phyloP scores from a whole-genome alignment of 2,888 invertebrate species.

The Amaurobius ferox region DNA sequence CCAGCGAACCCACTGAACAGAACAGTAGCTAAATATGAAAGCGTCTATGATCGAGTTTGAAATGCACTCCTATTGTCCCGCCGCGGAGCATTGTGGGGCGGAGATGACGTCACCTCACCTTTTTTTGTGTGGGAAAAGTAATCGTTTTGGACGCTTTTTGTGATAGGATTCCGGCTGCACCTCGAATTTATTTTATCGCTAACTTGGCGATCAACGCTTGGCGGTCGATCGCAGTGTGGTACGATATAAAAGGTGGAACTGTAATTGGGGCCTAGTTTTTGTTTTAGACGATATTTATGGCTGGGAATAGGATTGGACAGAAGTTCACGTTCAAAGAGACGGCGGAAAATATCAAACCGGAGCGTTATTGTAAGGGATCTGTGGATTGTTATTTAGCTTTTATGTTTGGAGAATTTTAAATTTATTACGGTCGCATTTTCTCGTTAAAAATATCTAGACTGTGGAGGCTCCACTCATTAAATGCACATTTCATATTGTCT shows the following conservation, averaged over 20 bases:
- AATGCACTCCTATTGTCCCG: slow-evolving; percentile 61
- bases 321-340: not conserved
- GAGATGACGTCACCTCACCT: slow-evolving; percentile 66
- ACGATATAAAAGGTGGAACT: not conserved
- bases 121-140: slow-evolving; percentile 69
- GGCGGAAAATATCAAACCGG: no score
- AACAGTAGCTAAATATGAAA: slow-evolving; percentile 34
- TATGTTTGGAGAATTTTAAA: no score
- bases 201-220: slow-evolving; percentile 38
- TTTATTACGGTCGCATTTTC: no score
- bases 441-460: no score
- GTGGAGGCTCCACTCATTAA: no score
- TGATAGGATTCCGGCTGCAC: slow-evolving; percentile 13
- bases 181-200: slow-evolving; percentile 46
- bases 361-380: no score
- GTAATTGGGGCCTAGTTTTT: slow-evolving; percentile 1
- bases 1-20: not conserved
- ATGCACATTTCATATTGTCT: no score
- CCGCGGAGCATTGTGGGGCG: slow-evolving; percentile 59
- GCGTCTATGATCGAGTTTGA: slow-evolving; percentile 62
- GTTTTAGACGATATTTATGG: not conserved
- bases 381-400: no score
- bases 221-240: slow-evolving; percentile 27
- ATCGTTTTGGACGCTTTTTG: slow-evolving; percentile 57
- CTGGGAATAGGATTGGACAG: slow-evolving; percentile 1